phyloP scores from a whole-genome alignment of 2,113 vertebrate species.

The Lagenorhynchus albirostris region DNA sequence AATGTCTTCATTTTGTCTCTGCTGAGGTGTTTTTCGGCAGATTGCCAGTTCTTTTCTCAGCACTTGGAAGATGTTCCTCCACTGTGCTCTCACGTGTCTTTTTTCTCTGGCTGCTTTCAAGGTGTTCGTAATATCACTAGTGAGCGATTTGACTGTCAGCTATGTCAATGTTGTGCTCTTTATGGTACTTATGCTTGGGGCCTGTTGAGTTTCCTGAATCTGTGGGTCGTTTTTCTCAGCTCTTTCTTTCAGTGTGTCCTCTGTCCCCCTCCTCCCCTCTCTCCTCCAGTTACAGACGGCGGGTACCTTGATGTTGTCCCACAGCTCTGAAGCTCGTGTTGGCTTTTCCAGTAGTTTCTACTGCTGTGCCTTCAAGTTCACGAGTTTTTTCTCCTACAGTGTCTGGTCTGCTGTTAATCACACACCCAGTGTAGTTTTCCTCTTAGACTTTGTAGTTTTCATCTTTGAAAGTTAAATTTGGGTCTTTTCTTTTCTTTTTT shows the following conservation, averaged over 20 bases:
- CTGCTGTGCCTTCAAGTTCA: too few species aligned
- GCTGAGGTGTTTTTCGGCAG: neutral
- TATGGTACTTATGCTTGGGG: neutral
- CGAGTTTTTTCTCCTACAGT: neutral
- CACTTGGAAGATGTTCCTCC: too few species aligned
- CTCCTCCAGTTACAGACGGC: fast-evolving
- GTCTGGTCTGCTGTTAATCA: neutral
- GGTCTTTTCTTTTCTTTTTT: too few species aligned
- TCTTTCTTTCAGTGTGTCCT: fast-evolving
- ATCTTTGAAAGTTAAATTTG: too few species aligned
- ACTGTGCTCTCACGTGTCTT: fast-evolving
- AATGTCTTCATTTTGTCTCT: too few species aligned
- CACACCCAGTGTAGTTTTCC: too few species aligned
- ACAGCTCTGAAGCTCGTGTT: neutral
- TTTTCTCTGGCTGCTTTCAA: neutral
- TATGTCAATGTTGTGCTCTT: neutral
- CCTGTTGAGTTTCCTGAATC: neutral
- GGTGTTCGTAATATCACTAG: neutral
- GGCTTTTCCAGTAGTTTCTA: neutral
- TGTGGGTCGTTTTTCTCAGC: neutral
- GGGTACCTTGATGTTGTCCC: neutral
- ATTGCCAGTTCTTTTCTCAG: neutral
- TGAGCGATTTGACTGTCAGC: fast-evolving
- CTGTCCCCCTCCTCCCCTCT: neutral
- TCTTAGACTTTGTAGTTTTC: neutral